phyloP scores from a whole-genome alignment of 2,797 vertebrate genomes.

The Chaetodon trifasciatus region DNA sequence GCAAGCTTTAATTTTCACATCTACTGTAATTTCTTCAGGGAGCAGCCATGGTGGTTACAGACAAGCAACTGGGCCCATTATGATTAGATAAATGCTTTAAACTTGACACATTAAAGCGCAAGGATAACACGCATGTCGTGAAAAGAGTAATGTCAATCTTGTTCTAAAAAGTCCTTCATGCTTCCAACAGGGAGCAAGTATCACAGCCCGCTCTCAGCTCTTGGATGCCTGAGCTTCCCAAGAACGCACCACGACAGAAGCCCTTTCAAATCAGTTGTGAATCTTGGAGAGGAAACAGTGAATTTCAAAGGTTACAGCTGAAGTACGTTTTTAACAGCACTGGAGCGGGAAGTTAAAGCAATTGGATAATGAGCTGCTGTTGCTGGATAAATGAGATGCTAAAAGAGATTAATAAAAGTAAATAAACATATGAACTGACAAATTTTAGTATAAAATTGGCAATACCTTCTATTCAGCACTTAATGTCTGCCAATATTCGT shows the following conservation, averaged over 20 bases:
- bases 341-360: neutral
- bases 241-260: neutral
- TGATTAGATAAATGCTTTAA: slow-evolving; percentile 31
- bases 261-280: neutral
- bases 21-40: slow-evolving; percentile 46
- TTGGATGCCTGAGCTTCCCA: neutral
- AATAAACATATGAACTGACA: neutral
- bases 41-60: slow-evolving; percentile 19
- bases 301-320: neutral
- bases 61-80: slow-evolving; percentile 7
- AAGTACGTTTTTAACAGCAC: neutral
- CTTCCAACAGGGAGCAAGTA: neutral
- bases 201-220: neutral
- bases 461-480: neutral
- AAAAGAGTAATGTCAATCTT: neutral
- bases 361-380: slow-evolving; percentile 22
- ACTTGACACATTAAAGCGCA: slow-evolving; percentile 30
- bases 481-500: neutral
- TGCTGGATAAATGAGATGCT: too few species aligned
- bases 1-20: slow-evolving; percentile 31
- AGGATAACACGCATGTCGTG: slow-evolving; percentile 3
- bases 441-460: neutral
- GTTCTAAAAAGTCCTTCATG: neutral
- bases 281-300: neutral
- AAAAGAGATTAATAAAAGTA: neutral